Base-by-base conservation (phyloP, 2,888 invertebrate genomes). In the Oxytorus armatus region DNA sequence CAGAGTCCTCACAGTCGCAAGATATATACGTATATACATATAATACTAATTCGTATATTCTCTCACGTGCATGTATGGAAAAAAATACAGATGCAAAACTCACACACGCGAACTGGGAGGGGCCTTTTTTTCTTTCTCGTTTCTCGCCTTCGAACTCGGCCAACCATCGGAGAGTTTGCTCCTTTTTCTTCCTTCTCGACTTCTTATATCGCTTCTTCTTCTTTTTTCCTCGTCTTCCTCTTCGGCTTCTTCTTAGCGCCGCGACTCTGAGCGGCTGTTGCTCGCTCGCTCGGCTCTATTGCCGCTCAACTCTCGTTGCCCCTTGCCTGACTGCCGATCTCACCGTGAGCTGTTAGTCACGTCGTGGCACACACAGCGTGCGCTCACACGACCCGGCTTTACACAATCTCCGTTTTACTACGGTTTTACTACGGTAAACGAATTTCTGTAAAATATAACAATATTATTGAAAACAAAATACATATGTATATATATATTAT, bases 341-440 rank as follows among this genome's bases (percentile, higher is more conserved):
- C 83, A 44, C 73, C 80, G 81, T 80, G 76, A 70, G 73, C 42
- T 33, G 84, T 84, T 84, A 84, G 84, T 84, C 82, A 84, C 83
- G 79, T 83, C 81, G 83, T 83, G 83, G 83, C 84, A 82, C 76
- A 80, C 80, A 79, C 79, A 81, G 79, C 78, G 82, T 79, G 81
- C 76, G 80, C 72, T 61, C 57, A 70, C 74, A 69, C 76, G 61
- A 68, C 33, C 77, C 66, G 72, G 59, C 70, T 59, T 76, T 44
- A 18, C 23, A 57, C 49, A 14, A 18, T 44, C 11, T 16, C 10
- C 63, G 14, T 16, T 49, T 53, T 36, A 44, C 69, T 66, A 18
- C 69, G 42, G 3, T 47, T 47, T 29, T 25, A 25, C 8, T 16
- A 16, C 16, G n/a, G 10, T 63, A 3, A 16, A 47, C 18, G 18